These are phyloP conservation scores for Australoheros scitulus DNA, from an alignment of 2,113 vertebrate species.

Conservation along the genomic window DNA sequence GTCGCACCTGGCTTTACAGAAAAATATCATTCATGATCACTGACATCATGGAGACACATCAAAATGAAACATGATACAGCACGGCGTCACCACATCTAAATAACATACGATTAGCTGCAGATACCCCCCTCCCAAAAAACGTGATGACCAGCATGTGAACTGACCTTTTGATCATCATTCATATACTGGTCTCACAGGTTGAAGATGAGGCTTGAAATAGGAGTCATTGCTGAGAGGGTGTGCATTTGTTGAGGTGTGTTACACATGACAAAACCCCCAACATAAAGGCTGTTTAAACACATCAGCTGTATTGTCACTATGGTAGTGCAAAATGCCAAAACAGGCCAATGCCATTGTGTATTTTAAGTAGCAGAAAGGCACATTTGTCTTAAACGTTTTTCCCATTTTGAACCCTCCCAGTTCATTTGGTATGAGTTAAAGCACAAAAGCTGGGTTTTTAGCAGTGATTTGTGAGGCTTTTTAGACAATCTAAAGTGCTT, in stretches of 20 bases:
- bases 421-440: conserved; percentile 53
- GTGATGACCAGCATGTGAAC: conserved; percentile 21
- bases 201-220: conserved; percentile 53
- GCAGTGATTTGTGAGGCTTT: conserved; percentile 46
- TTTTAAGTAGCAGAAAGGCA: conserved; percentile 73
- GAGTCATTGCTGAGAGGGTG: conserved; percentile 47
- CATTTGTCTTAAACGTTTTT: conserved; percentile 55
- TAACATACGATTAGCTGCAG: conserved; percentile 54
- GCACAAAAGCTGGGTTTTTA: conserved; percentile 33
- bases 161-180: conserved; percentile 35
- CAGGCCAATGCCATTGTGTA: conserved; percentile 48
- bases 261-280: conserved; percentile 32
- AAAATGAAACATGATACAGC: conserved; percentile 58
- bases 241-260: conserved; percentile 49
- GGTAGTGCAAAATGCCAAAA: conserved; percentile 75
- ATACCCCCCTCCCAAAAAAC: background rate
- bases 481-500: conserved; percentile 57
- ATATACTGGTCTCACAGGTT: conserved; percentile 28
- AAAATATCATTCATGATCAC: conserved; percentile 58
- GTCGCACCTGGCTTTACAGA: conserved; percentile 55
- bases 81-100: conserved; percentile 50
- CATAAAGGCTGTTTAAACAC: conserved; percentile 43
- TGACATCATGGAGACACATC: conserved; percentile 51
- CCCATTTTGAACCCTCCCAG: conserved; percentile 13
- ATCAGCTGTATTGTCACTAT: conserved; percentile 48